These are phyloP conservation scores for Microhierax caerulescens DNA, from an alignment of 2,797 vertebrate genomes.

Conservation along the genomic window DNA sequence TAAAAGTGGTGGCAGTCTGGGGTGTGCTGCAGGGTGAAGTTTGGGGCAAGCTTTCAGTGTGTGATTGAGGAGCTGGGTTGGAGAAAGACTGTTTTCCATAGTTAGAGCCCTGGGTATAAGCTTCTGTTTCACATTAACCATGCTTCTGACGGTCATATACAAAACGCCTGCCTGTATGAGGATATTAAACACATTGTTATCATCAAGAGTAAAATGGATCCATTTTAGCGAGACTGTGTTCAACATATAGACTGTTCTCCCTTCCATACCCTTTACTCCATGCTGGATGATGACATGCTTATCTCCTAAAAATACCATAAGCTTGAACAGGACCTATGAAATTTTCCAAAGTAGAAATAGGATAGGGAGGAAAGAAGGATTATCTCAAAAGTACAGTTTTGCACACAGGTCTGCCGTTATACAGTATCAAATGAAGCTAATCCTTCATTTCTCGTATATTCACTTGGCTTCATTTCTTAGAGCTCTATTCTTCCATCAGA, in stretches of 20 bases:
- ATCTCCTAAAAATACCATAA: not conserved
- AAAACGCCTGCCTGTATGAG: not conserved
- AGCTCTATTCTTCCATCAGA: not conserved
- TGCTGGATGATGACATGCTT: not conserved
- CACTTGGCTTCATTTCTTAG: not conserved
- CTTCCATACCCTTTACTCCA: not conserved
- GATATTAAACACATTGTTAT: not conserved
- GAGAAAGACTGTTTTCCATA: not conserved
- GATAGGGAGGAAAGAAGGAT: not conserved
- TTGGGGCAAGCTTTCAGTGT: not conserved
- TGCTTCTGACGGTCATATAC: not conserved
- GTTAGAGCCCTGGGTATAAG: not conserved
- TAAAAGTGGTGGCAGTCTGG: not conserved
- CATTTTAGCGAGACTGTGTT: not conserved
- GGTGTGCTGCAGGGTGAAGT: not conserved
- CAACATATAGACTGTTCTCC: not conserved
- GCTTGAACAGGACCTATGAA: not conserved
- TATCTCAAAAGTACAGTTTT: constrained; percentile 22
- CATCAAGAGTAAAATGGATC: not conserved
- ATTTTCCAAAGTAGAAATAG: not conserved
- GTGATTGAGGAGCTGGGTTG: not conserved
- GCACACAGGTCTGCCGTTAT: not conserved
- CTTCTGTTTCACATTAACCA: not conserved
- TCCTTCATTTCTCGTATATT: not conserved
- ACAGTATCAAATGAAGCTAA: not conserved